Percentiles rank a stretch among this genome's conserved stretches.
phyloP scores from a whole-genome alignment of 2,888 invertebrate species.

The Euphydryas editha region DNA sequence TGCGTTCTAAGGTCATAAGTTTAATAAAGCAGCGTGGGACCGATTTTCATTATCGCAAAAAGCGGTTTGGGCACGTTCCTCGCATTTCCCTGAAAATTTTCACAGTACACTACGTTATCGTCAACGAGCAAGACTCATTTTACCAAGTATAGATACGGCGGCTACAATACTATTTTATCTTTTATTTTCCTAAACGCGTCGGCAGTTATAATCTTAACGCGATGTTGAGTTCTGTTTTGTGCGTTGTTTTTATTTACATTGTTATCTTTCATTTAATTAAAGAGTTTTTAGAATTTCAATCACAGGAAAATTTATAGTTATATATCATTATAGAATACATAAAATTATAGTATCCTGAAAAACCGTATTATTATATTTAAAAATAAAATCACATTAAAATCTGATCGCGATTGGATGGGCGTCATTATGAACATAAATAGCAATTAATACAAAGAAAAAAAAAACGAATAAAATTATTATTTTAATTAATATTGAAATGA shows the following conservation, averaged over 20 bases:
- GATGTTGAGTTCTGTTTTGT: conserved; percentile 12
- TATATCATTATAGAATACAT: too few relatives aligned
- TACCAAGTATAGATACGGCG: conserved; percentile 27
- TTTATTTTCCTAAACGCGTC: conserved; percentile 31
- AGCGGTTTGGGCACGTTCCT: conserved; percentile 44
- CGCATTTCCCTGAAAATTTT: conserved; percentile 43
- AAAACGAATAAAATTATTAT: too few relatives aligned
- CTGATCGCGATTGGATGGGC: too few relatives aligned
- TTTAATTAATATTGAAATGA: too few relatives aligned
- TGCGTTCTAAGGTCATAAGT: conserved; percentile 13
- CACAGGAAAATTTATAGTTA: too few relatives aligned
- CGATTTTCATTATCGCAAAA: conserved; percentile 43
- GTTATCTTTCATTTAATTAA: too few relatives aligned
- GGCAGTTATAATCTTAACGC: conserved; percentile 36
- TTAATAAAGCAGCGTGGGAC: conserved; percentile 28
- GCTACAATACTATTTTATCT: conserved; percentile 30
- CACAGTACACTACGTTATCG: conserved; percentile 34
- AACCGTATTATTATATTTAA: too few relatives aligned
- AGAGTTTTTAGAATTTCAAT: too few relatives aligned
- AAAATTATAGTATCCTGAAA: too few relatives aligned
- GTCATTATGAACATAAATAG: too few relatives aligned
- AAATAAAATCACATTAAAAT: too few relatives aligned
- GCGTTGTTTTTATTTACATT: neutral
- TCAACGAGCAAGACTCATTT: conserved; percentile 36
- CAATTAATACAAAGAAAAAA: too few relatives aligned